Evolutionary conservation across 2,888 invertebrate genomes (phyloP), one percentile per base, ranked within the genome.

Genomic region (Meghimatium bilineatum): DNA sequence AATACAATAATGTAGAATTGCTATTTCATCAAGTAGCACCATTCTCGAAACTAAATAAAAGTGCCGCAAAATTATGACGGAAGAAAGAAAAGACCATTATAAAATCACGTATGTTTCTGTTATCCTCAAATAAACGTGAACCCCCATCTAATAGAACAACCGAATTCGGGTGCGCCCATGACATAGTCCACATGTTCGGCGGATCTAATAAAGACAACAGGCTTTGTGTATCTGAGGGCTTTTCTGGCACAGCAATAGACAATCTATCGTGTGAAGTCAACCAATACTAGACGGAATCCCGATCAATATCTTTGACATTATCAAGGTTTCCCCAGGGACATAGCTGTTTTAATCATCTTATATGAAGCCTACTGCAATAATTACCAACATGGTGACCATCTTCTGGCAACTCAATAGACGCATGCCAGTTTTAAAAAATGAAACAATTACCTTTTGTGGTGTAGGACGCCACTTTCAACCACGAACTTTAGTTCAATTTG

Each of bases 281-380:
- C 74, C 29, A 49, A 32, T 29, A n/a, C 49, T 2, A 29, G 5
- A n/a, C 29, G 44, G 74, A 44, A 32, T 74, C 1, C 8, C 14
- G 36, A 69, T 69, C 69, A 69, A 69, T 69, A 69, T 38, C 38
- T 38, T 17, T 3, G 36, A 69, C 38, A 38, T 69, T 69, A 69
- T 69, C 20, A 69, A 38, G 69, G 26, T 20, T 26, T 69, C 23
- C 34, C 20, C 29, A 10, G 8, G 69, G 26, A 36, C 20, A 36
- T 34, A 38, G 69, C 36, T 26, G 36, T 69, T 5, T 20, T 69
- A 38, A 36, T 69, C 69, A 10, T 36, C 69, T 69, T 69, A 36
- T 69, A 6, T 56, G 17, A 20, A 56, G 56, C 17, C 6, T 23
- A 56, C 20, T 56, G 3, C n/a, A n/a, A n/a, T n/a, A n/a, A n/a